These are phyloP conservation scores for Bombus confusus DNA, from an alignment of 1,140 invertebrate genomes.

Conservation along the genomic window DNA sequence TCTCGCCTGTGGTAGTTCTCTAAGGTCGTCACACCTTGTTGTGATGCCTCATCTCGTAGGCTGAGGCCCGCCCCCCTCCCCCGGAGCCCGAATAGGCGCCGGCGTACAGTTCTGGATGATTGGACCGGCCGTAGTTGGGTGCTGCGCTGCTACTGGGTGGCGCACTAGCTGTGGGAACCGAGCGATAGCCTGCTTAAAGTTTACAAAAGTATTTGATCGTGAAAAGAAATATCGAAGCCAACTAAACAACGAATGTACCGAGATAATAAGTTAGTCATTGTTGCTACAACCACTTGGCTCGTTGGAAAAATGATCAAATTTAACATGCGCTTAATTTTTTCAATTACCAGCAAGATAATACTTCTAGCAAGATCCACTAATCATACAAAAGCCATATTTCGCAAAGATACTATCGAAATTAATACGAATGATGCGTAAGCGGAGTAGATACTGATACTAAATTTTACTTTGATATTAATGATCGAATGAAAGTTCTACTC, in stretches of 20 bases:
- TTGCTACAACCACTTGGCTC: conserved; percentile 1
- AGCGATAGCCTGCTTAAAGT: conserved; percentile 82
- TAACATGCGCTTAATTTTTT: neutral
- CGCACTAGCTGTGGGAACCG: conserved; percentile 85
- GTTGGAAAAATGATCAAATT: conserved; percentile 10
- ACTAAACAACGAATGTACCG: conserved; percentile 35
- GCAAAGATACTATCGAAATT: conserved; percentile 12
- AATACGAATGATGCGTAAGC: conserved; percentile 35
- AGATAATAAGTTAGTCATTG: conserved; percentile 16
- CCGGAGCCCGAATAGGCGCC: conserved; percentile 85
- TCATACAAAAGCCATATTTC: conserved; percentile 21
- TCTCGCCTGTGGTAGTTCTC: conserved; percentile 49
- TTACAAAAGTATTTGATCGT: conserved; percentile 73
- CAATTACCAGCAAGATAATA: neutral
- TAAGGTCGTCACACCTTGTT: conserved; percentile 84
- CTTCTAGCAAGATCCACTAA: neutral
- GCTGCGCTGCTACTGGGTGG: conserved; percentile 85
- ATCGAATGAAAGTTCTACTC: conserved; percentile 14
- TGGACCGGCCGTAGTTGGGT: conserved; percentile 83
- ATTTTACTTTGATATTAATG: neutral
- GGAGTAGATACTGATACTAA: neutral
- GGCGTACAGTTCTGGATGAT: conserved; percentile 85
- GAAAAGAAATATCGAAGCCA: conserved; percentile 56
- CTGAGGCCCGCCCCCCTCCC: conserved; percentile 82
- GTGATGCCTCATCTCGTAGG: conserved; percentile 83